Evolutionary conservation across 2,113 vertebrate genomes (phyloP), one percentile per base, ranked within the genome.

Genomic region (Kobus ellipsiprymnus): DNA sequence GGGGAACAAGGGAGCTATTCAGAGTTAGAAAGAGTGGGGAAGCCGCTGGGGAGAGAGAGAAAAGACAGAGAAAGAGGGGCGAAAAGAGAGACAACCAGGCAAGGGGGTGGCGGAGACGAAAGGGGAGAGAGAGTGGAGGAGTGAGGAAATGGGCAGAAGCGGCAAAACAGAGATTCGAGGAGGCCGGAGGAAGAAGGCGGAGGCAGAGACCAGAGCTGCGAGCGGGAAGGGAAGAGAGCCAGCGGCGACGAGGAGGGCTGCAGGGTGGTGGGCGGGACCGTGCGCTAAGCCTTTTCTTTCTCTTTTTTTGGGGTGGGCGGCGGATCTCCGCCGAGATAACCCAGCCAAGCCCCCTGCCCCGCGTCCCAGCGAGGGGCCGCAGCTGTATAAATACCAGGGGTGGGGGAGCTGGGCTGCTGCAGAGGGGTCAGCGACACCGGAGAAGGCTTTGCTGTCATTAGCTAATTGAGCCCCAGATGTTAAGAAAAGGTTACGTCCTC

Each of bases 401-500:
- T 97, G 89, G 97, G 97, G 97, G 95, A 94, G 96, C 78, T 21
- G 57, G 94, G 98, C 98, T 87, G 97, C 95, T n/a, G 97, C 98
- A 74, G 78, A 96, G 97, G 98, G 98, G 98, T 98, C 98, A 98
- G 97, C 98, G 98, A 98, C 98, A 98, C 98, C 98, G 98, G 98
- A 98, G 98, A 98, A 98, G 98, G 98, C 98, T 98, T 97, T 97
- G 98, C 98, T 98, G 98, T 98, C 98, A 98, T 98, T 98, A 98
- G 98, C 98, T 98, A 98, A 98, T 98, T 98, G 98, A 98, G 98
- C 97, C 98, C 98, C 98, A 98, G 98, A 98, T 98, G 98, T 98
- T 98, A 98, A 98, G 98, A 98, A 98, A 98, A 98, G 98, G 98
- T 98, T 98, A 98, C 97, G 98, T 98, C 95, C 98, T 98, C 98